phyloP scores from a whole-genome alignment of 2,888 invertebrate genomes.

The Ennomos fuscantarius region DNA sequence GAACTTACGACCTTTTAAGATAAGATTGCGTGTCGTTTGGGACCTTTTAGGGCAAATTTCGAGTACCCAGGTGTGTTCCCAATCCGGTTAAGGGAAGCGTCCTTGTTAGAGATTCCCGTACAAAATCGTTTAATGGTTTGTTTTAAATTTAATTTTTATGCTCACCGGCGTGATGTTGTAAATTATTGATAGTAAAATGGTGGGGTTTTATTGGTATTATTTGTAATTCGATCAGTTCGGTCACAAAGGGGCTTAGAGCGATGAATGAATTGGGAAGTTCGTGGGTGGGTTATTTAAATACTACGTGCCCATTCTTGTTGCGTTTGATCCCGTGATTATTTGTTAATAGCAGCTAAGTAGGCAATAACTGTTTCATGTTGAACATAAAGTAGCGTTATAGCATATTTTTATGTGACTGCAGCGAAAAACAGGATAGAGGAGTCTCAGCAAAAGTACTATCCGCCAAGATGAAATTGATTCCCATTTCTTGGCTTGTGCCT shows the following conservation, averaged over 20 bases:
- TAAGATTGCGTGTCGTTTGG: slow-evolving; percentile 68
- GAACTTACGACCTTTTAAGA: slow-evolving; percentile 52
- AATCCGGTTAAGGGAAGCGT: slow-evolving; percentile 84
- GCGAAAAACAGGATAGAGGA: too few relatives aligned
- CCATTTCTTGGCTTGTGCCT: too few relatives aligned
- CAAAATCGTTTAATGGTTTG: slow-evolving; percentile 85
- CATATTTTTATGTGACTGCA: not conserved
- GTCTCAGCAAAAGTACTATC: too few relatives aligned
- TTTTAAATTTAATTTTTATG: slow-evolving; percentile 83
- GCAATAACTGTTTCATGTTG: slow-evolving; percentile 28
- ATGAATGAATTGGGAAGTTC: slow-evolving; percentile 50
- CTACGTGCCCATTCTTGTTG: slow-evolving; percentile 38
- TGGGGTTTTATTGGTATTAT: slow-evolving; percentile 66
- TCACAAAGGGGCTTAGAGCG: slow-evolving; percentile 51
- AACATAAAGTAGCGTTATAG: slow-evolving; percentile 14
- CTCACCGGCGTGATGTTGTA: slow-evolving; percentile 71
- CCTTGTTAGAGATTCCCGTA: slow-evolving; percentile 83
- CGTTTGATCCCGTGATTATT: slow-evolving; percentile 48
- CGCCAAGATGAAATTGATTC: too few relatives aligned
- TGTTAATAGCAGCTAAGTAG: slow-evolving; percentile 42
- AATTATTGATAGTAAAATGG: slow-evolving; percentile 76
- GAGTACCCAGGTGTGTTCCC: slow-evolving; percentile 85
- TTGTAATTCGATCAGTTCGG: slow-evolving; percentile 62
- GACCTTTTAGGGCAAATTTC: slow-evolving; percentile 82
- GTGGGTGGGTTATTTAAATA: slow-evolving; percentile 59